A percentile compares a stretch with the other conserved stretches of the same genome.
These are phyloP conservation scores for Ramphastos sulfuratus DNA, from an alignment of 2,113 vertebrate genomes.

Conservation along the genomic window DNA sequence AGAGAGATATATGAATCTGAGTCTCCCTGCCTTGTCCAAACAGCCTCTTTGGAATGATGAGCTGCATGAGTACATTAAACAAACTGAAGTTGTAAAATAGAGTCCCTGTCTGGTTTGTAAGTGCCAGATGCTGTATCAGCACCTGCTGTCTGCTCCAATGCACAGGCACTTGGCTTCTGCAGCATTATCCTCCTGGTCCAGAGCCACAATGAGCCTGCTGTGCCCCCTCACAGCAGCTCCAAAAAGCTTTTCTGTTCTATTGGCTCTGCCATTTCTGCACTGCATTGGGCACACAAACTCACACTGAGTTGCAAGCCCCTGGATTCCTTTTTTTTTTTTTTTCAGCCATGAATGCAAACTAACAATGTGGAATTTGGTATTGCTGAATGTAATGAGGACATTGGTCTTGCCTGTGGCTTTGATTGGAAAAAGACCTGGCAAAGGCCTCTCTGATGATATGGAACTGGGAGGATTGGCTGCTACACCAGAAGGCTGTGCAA, in stretches of 20 bases:
- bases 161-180: not conserved
- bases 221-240: not conserved
- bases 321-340: not conserved
- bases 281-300: not conserved
- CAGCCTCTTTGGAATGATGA: not conserved
- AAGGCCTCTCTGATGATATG: not conserved
- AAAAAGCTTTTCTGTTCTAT: not conserved
- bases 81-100: not conserved
- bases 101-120: not conserved
- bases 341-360: fast-evolving
- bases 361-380: not conserved
- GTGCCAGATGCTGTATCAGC: not conserved
- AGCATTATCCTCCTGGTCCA: fast-evolving
- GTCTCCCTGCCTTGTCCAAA: not conserved
- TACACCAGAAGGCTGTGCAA: too few relatives aligned
- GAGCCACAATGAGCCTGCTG: fast-evolving
- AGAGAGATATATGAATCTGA: too few relatives aligned
- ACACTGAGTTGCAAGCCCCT: not conserved
- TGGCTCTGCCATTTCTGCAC: not conserved
- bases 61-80: not conserved
- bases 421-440: not conserved
- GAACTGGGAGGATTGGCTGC: too few relatives aligned
- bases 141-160: not conserved
- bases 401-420: not conserved
- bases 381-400: not conserved